These are phyloP conservation scores for Drosophila mulleri DNA, from an alignment of 2,888 invertebrate genomes.

Conservation along the genomic window DNA sequence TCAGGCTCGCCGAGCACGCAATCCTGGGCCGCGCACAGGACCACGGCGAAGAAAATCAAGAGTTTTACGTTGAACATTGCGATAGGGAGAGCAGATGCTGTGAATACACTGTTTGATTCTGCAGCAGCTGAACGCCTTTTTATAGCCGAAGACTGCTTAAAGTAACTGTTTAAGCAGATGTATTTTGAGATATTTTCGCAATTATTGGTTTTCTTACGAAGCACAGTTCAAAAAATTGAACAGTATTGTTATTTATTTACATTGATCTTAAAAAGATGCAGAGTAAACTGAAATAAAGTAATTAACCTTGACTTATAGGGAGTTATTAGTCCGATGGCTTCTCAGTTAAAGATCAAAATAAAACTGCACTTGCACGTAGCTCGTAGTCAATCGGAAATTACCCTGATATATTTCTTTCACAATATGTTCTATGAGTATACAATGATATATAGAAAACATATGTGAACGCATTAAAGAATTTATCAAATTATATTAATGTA, in stretches of 20 bases:
- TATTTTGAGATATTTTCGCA: constrained; percentile 1
- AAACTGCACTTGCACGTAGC: too few relatives aligned
- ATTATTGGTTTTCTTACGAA: constrained; percentile 8
- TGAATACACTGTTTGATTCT: constrained; percentile 17
- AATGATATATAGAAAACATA: too few relatives aligned
- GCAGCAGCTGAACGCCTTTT: constrained; percentile 2
- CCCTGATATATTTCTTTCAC: too few relatives aligned
- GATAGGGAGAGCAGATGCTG: not conserved
- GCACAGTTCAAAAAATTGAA: not conserved
- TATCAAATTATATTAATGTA: too few relatives aligned
- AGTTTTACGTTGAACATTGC: constrained; percentile 56
- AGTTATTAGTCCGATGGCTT: too few relatives aligned
- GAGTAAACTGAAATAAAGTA: not conserved
- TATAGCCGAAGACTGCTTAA: constrained; percentile 27
- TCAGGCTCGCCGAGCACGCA: constrained; percentile 11
- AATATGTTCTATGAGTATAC: too few relatives aligned
- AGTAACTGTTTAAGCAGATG: constrained; percentile 58
- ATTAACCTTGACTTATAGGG: too few relatives aligned
- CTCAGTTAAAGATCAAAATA: too few relatives aligned
- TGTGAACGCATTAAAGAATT: too few relatives aligned
- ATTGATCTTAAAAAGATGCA: not conserved
- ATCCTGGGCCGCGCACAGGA: constrained; percentile 42
- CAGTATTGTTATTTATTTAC: not conserved
- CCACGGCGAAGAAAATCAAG: constrained; percentile 45
- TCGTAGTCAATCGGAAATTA: too few relatives aligned